Percentiles rank a stretch among this genome's conserved stretches.
phyloP scores from a whole-genome alignment of 2,888 invertebrate genomes.

The Dynastes tityus region DNA sequence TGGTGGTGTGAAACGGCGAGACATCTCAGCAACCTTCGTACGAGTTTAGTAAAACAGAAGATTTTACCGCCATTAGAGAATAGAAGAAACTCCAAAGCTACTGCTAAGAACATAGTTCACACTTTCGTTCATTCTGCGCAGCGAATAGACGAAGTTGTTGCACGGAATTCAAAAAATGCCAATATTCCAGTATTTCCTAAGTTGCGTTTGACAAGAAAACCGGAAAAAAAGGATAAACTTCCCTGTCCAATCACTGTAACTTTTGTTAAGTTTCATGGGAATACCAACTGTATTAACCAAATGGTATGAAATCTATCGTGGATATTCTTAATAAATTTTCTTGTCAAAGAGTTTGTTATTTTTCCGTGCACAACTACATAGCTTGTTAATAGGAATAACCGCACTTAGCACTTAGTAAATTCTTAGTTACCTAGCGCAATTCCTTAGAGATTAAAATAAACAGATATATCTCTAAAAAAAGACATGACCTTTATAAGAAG shows the following conservation, averaged over 20 bases:
- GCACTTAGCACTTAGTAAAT: not conserved
- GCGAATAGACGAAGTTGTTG: constrained; percentile 66
- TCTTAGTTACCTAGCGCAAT: too few species aligned
- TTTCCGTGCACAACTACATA: constrained; percentile 18
- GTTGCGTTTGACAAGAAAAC: constrained; percentile 63
- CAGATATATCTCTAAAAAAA: too few species aligned
- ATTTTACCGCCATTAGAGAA: constrained; percentile 60
- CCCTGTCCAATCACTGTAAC: constrained; percentile 66
- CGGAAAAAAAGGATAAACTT: constrained; percentile 70
- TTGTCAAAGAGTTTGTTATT: constrained; percentile 6
- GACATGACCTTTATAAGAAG: too few species aligned
- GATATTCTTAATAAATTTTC: constrained; percentile 1
- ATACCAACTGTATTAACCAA: constrained; percentile 39
- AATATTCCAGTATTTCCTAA: constrained; percentile 66
- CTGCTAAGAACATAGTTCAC: constrained; percentile 60
- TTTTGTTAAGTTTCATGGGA: constrained; percentile 58
- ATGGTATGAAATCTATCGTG: too few species aligned
- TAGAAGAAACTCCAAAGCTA: constrained; percentile 52
- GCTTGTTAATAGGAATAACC: not conserved
- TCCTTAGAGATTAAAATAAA: too few species aligned
- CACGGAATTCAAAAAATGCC: constrained; percentile 59
- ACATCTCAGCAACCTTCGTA: constrained; percentile 64
- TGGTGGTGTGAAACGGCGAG: constrained; percentile 69
- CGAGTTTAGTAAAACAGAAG: constrained; percentile 65
- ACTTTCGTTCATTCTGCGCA: constrained; percentile 54